phyloP scores from a whole-genome alignment of 2,797 vertebrate genomes.

The Cyclura pinguis region DNA sequence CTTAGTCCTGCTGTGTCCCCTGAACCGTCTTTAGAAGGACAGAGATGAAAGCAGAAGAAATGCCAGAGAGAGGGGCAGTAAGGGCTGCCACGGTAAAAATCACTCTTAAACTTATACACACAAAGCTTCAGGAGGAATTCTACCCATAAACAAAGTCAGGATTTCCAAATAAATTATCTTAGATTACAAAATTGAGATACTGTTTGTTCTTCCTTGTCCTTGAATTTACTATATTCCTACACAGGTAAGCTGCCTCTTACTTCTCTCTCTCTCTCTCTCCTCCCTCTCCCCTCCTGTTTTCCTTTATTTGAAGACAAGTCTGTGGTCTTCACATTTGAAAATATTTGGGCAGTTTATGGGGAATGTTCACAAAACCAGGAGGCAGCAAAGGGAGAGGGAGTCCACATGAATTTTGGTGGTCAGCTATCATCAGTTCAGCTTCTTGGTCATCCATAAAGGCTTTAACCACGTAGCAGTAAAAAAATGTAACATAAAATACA shows the following conservation, averaged over 20 bases:
- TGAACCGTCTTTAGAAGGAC: neutral
- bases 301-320: neutral
- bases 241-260: neutral
- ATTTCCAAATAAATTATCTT: neutral
- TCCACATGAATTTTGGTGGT: neutral
- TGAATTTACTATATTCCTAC: neutral
- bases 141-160: neutral
- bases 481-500: conserved; percentile 6
- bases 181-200: neutral
- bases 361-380: neutral
- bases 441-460: neutral
- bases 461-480: neutral
- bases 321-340: neutral
- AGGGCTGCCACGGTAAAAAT: neutral
- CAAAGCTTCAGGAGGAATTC: neutral
- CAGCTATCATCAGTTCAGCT: neutral
- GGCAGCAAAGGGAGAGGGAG: neutral
- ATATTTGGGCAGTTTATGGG: neutral
- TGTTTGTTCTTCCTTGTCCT: neutral
- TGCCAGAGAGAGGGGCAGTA: neutral
- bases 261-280: neutral
- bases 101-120: neutral
- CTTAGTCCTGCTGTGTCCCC: neutral
- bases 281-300: neutral
- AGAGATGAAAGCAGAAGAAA: neutral